Conservation (phyloP, 1,140 invertebrate species). For the Musca domestica region DNA sequence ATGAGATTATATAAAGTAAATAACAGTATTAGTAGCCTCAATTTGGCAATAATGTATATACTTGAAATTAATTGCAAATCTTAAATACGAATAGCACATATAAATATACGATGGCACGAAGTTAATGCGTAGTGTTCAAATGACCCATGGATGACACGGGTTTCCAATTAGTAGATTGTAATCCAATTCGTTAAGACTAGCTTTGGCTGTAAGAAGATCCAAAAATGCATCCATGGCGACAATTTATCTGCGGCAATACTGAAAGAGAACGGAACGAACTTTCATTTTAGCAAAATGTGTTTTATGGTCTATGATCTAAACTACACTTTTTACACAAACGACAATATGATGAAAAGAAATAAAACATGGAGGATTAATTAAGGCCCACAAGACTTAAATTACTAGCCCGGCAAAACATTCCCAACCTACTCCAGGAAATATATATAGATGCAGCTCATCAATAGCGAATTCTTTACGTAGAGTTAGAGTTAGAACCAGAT, state of each 20-base stretch:
- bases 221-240: conserved; percentile 78
- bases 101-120: conserved; percentile 3
- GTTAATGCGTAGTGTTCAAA: conserved; percentile 33
- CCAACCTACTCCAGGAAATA: no score
- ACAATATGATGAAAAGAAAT: no score
- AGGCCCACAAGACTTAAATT: no score
- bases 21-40: no score
- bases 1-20: no score
- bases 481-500: no score
- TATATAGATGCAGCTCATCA: background rate
- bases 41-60: no score
- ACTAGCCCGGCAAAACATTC: no score
- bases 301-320: background rate
- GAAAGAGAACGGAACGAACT: conserved; percentile 29
- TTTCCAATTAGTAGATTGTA: conserved; percentile 79
- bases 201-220: conserved; percentile 80
- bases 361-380: no score
- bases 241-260: conserved; percentile 72
- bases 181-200: conserved; percentile 75
- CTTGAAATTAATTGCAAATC: no score
- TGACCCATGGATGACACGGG: conserved; percentile 58
- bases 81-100: background rate
- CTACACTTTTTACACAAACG: background rate
- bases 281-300: background rate
- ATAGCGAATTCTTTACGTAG: no score